Evolutionary conservation across 2,113 vertebrate genomes (phyloP).

Genomic region (Caranx ignobilis): DNA sequence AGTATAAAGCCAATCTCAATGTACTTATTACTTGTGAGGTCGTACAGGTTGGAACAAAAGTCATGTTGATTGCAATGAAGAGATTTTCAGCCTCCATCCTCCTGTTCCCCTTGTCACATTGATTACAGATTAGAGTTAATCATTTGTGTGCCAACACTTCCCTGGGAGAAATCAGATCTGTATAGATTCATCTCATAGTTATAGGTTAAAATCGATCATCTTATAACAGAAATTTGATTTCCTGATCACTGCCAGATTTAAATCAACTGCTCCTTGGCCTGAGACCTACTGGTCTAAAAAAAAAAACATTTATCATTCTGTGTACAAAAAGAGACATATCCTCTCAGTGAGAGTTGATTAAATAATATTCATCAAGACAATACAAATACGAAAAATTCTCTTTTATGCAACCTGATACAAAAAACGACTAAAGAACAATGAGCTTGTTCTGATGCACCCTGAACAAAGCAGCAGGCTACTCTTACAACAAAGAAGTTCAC

Average conservation of each 20-base stretch:
- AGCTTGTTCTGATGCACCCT: background rate
- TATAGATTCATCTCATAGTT: background rate
- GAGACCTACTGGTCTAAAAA: too few relatives aligned
- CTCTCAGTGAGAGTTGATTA: too few relatives aligned
- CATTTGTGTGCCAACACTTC: background rate
- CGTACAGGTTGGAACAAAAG: background rate
- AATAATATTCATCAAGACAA: too few relatives aligned
- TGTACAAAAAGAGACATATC: too few relatives aligned
- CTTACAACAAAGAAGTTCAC: background rate
- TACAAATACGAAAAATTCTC: too few relatives aligned
- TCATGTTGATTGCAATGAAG: background rate
- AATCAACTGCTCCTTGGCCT: too few relatives aligned
- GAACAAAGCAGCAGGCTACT: background rate
- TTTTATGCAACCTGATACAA: background rate
- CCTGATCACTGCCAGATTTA: background rate
- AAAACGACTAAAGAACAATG: background rate
- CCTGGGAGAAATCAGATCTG: background rate
- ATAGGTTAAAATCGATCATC: conserved; percentile 10
- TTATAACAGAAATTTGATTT: background rate
- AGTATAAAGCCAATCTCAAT: background rate
- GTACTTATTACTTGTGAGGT: background rate
- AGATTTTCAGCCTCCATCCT: background rate
- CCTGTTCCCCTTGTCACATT: background rate
- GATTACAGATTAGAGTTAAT: background rate
- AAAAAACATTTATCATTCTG: too few relatives aligned